Evolutionary conservation across 1,140 invertebrate species (phyloP), one percentile per base, ranked within the genome.

Genomic region (Bombus haemorrhoidalis): DNA sequence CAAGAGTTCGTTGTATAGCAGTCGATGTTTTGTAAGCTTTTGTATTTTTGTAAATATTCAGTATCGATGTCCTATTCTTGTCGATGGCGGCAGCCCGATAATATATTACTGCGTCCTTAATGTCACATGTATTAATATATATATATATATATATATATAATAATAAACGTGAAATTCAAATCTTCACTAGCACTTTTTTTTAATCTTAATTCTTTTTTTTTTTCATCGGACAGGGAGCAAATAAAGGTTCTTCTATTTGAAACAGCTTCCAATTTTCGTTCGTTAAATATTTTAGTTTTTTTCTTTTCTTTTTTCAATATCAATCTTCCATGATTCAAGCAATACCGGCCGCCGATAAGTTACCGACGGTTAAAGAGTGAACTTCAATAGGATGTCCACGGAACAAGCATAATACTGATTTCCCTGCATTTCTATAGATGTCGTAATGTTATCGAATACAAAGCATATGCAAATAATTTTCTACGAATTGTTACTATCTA

Each of bases 41-140:
- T 94, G 93, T 95, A 95, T 91, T 95, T 95, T 95, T 95, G 94
- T 95, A 95, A 94, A 94, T 94, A 95, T 87, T 87, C 83, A 87
- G 64, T 91, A 92, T 92, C 77, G 81, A 85, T 91, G 83, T 91
- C 73, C 87, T 79, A 72, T 91, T 89, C 68, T 83, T 90, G 80
- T 66, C 76, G 57, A 81, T 68, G 66, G 82, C 72, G 43, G 15
- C 34, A 39, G 69, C 71, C 78, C 41, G 91, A 94, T 94, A 94
- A 94, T 94, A 94, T 94, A 93, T 94, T 92, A 86, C 83, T 92
- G 92, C 88, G 85, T 90, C 89, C 86, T 86, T 93, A 89, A 92
- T 92, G 90, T 93, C 84, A 91, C 85, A 91, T 94, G 92, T 94
- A 94, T 89, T 92, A 91, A 92, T 91, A 93, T 92, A 93, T 94